Evolutionary conservation across 2,888 invertebrate genomes (phyloP), one percentile per base, ranked within the genome.

Genomic region (Lysandra bellargus): DNA sequence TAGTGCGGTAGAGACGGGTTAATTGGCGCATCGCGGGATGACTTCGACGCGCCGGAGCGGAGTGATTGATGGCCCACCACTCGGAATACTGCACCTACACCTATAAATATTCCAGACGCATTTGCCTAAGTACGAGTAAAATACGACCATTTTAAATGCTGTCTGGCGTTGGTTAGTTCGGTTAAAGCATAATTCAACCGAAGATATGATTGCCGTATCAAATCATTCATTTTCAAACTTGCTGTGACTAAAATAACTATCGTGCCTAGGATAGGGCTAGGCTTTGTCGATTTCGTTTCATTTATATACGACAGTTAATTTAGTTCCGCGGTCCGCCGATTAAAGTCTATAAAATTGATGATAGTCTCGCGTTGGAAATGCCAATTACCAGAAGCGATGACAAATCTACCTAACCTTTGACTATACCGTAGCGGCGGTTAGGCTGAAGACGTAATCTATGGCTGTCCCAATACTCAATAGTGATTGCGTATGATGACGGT

Each of bases 11-110:
- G 77, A 79, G 82, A 82, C 83, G 81, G 82, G 82, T 83, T 83
- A 83, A 83, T 83, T 83, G 83, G 83, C 83, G 80, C 81, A 80
- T 81, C 82, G 82, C 82, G 79, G 82, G 82, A 80, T 80, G 83
- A 80, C 82, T 80, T 81, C 80, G 80, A 79, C 81, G 77, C 79
- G 81, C 81, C 81, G 81, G 37, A 78, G 80, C 61, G 64, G 78
- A 78, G 81, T 83, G 83, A 83, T 81, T 78, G 80, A 83, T 82
- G 81, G 79, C 12, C 80, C 30, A 17, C 78, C 79, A 78, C 74
- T 78, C 78, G 79, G 75, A 72, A 69, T 69, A 64, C 78, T 78
- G 37, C 76, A 79, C 73, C 72, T 61, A 78, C 72, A 53, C 44
- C 75, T 75, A 76, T 76, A 57, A 57, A 76, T 76, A 57, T 33